Conservation (phyloP, 2,113 vertebrate genomes). For the Eurystomus gularis region DNA sequence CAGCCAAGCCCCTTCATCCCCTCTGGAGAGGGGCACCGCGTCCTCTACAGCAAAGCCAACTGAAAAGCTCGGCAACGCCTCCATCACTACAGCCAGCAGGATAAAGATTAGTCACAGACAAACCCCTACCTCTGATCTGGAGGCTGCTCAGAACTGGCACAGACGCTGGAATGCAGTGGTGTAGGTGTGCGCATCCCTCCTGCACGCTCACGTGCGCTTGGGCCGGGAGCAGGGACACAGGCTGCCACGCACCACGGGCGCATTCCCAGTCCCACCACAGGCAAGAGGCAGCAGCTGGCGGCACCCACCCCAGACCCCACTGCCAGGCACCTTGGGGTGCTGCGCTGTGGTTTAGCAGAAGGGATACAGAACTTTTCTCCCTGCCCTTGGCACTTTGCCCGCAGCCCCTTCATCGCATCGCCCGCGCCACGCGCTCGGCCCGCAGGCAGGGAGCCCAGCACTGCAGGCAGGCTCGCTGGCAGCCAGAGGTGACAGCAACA, state of each 20-base stretch:
- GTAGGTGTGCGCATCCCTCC: rapidly evolving
- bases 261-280: not conserved
- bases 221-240: not conserved
- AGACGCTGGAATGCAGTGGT: rapidly evolving
- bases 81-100: not conserved
- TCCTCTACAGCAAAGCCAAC: rapidly evolving
- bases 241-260: rapidly evolving
- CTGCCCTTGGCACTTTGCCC: not conserved
- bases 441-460: not conserved
- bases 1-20: rapidly evolving
- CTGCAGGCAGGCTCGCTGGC: not conserved
- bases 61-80: not conserved
- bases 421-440: rapidly evolving
- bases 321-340: not conserved
- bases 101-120: not conserved
- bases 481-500: not conserved
- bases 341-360: not conserved
- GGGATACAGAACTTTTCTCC: not conserved
- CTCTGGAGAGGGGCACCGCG: rapidly evolving
- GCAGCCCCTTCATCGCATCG: not conserved
- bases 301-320: not conserved
- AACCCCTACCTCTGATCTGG: not conserved
- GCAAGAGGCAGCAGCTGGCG: not conserved
- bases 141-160: not conserved
- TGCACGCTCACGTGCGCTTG: rapidly evolving